A percentile compares a stretch with the other conserved stretches of the same genome.
phyloP scores from a whole-genome alignment of 2,888 invertebrate genomes.

The Fissipunctia ypsillon region DNA sequence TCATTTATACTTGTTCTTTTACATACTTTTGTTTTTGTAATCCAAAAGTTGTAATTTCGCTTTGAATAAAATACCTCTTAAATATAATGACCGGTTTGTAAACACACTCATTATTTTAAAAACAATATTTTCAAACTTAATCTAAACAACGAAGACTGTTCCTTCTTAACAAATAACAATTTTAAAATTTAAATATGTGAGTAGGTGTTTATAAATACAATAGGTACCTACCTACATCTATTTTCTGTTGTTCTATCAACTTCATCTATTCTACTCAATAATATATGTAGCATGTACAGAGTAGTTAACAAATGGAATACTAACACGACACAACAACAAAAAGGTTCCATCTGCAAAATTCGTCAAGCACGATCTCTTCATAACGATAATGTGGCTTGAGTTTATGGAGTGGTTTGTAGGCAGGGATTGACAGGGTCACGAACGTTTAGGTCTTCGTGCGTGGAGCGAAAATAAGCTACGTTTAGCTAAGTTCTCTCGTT shows the following conservation, averaged over 20 bases:
- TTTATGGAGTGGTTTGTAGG: no score
- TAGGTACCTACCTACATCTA: neutral
- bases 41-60: neutral
- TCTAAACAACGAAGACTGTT: conserved; percentile 13
- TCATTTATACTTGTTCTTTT: conserved; percentile 20
- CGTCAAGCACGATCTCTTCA: neutral
- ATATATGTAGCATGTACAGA: neutral
- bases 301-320: conserved; percentile 30
- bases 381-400: neutral
- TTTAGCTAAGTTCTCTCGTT: no score
- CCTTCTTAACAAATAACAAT: conserved; percentile 16
- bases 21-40: neutral
- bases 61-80: neutral
- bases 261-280: no score
- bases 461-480: no score
- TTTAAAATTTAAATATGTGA: conserved; percentile 2
- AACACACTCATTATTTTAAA: neutral
- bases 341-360: conserved; percentile 2
- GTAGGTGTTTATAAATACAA: neutral
- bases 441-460: no score
- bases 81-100: neutral
- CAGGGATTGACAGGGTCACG: no score
- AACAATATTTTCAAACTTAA: conserved; percentile 17
- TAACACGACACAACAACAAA: neutral
- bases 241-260: neutral